These are phyloP conservation scores for Procavia capensis DNA, from an alignment of 2,113 vertebrate species.

Conservation along the genomic window DNA sequence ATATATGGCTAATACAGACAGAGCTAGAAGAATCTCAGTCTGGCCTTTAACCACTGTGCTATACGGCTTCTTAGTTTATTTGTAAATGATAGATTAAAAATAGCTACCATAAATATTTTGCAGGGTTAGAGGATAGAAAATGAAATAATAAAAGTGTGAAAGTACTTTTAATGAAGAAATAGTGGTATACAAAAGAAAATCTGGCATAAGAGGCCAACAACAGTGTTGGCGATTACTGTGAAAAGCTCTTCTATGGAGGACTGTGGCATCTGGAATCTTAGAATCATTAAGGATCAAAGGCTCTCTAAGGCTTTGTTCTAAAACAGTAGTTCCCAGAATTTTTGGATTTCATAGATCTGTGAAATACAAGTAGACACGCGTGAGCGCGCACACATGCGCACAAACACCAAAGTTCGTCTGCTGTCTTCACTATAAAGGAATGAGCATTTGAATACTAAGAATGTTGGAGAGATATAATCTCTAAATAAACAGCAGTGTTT, in stretches of 20 bases:
- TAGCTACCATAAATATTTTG: slow-evolving; percentile 16
- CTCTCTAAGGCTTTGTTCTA: slow-evolving; percentile 19
- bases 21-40: not conserved
- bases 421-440: not conserved
- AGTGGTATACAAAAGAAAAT: not conserved
- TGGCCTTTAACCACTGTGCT: not conserved
- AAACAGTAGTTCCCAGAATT: not conserved
- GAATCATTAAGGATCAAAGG: not conserved
- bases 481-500: slow-evolving; percentile 37
- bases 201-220: not conserved
- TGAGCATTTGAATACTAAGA: not conserved
- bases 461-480: not conserved
- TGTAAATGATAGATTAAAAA: not conserved
- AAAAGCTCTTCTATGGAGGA: not conserved
- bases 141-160: slow-evolving; percentile 45
- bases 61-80: slow-evolving; percentile 16
- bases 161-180: slow-evolving; percentile 31
- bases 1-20: not conserved
- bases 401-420: not conserved
- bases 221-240: not conserved
- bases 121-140: slow-evolving; percentile 9
- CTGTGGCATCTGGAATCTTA: not conserved
- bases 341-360: not conserved
- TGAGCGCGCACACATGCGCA: too few species aligned
- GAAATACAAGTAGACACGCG: too few species aligned